Evolutionary conservation across 2,888 invertebrate species (phyloP).

Genomic region (Drosophila vallismaia): DNA sequence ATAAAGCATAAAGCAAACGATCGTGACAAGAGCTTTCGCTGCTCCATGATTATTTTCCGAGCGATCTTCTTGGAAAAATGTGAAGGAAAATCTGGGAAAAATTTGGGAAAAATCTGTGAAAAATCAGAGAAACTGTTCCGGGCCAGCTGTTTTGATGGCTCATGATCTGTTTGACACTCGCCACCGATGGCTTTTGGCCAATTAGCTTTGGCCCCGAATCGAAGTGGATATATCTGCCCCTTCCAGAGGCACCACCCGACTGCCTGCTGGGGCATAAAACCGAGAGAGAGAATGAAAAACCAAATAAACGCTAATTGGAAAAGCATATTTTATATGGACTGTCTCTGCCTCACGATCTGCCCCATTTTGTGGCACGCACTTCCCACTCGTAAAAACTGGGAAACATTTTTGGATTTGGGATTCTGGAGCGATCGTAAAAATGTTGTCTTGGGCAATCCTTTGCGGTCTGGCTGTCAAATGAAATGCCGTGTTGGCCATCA

Average conservation of each 20-base stretch:
- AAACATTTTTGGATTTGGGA: constrained; percentile 61
- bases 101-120: constrained; percentile 9
- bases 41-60: constrained; percentile 33
- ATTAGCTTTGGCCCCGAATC: constrained; percentile 35
- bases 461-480: constrained; percentile 64
- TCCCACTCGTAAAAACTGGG: constrained; percentile 75
- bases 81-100: constrained; percentile 12
- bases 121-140: not conserved
- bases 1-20: constrained; percentile 21
- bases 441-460: constrained; percentile 39
- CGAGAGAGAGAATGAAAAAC: constrained; percentile 77
- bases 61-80: constrained; percentile 37
- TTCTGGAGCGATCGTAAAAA: constrained; percentile 46
- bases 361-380: constrained; percentile 62
- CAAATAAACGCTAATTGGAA: constrained; percentile 80
- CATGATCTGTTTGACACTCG: constrained; percentile 36
- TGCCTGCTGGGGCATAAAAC: constrained; percentile 60
- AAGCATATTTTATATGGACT: constrained; percentile 77
- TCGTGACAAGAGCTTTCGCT: constrained; percentile 44
- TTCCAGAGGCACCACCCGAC: not conserved
- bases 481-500: constrained; percentile 73
- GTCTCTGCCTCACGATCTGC: constrained; percentile 3
- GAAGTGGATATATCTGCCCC: not conserved
- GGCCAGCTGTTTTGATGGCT: constrained; percentile 29
- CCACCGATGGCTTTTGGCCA: constrained; percentile 43